Evolutionary conservation across 2,888 invertebrate species (phyloP), one percentile per base, ranked within the genome.

Genomic region (Andrena bucephala): DNA sequence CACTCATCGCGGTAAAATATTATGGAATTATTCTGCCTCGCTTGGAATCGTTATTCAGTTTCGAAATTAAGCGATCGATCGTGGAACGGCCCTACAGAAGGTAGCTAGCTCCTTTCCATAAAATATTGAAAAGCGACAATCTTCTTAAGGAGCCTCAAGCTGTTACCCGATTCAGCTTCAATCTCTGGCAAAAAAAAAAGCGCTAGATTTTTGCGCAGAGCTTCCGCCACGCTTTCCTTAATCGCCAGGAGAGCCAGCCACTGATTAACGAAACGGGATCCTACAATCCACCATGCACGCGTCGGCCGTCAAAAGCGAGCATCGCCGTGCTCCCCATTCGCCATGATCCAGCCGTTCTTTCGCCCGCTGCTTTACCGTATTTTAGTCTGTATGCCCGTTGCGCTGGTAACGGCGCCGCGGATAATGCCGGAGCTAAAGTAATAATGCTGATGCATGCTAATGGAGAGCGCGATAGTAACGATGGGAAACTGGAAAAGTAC

Each of bases 281-380:
- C 20, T 27, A 20, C 10, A 10, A 24, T 57, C 27, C 24, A 57
- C 24, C 10, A 27, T 10, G 10, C 27, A 13, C 42, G 57, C 65
- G 85, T 85, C 74, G 77, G 82, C 77, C 85, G 69, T 85, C 79
- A 79, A 85, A 85, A 79, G 76, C 76, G 63, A 59, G 57, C 29
- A 48, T 71, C 52, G 42, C 66, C 60, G 63, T 16, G 50, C 50
- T 16, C 65, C 52, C 59, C 70, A 66, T 60, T 74, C 65, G 20
- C 54, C 29, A 31, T 59, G 63, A 65, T 76, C 72, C 66, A 52
- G 50, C 29, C 52, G 68, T 62, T 82, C 70, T 78, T 85, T 85
- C 77, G 76, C 65, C 27, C 59, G 50, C 29, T 69, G 76, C 50
- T 76, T 59, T 20, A 54, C 57, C 67, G 71, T 62, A 72, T 81